A percentile compares a stretch with the other conserved stretches of the same genome.
Conservation (phyloP, 2,888 invertebrate species). For the Oscheius myriophilus region DNA sequence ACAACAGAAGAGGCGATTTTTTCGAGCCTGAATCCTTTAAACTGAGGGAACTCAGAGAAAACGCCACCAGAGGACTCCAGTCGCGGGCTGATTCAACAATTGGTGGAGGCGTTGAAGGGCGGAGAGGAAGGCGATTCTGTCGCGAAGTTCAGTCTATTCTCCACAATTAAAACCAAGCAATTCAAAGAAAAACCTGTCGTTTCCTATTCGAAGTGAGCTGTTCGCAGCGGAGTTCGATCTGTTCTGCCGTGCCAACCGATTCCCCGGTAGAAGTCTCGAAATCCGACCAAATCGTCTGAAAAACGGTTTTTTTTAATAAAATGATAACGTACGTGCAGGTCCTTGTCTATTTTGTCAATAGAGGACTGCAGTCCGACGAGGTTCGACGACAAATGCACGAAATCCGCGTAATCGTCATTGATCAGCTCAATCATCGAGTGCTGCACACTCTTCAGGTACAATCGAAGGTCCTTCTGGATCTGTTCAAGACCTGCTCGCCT, state of each 20-base stretch:
- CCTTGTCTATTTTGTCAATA: conserved; percentile 62
- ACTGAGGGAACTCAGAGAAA: background rate
- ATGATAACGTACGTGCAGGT: conserved; percentile 42
- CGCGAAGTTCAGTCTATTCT: conserved; percentile 33
- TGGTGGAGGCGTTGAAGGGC: conserved; percentile 43
- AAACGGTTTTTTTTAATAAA: background rate
- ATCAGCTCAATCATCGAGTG: conserved; percentile 95
- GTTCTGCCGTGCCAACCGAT: conserved; percentile 53
- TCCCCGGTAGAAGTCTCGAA: conserved; percentile 48
- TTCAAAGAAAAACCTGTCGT: conserved; percentile 29
- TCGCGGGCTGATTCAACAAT: conserved; percentile 31
- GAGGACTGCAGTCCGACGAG: conserved; percentile 75
- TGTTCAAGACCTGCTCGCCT: conserved; percentile 63
- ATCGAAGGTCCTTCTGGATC: conserved; percentile 78
- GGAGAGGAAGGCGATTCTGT: conserved; percentile 44
- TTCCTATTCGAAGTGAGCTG: conserved; percentile 48
- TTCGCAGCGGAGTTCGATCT: conserved; percentile 56
- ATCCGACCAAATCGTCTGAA: conserved; percentile 54
- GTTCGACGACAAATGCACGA: conserved; percentile 94
- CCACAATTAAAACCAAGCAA: background rate
- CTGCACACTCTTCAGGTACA: conserved; percentile 88
- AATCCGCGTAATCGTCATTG: conserved; percentile 96
- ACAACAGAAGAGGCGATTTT: conserved; percentile 45
- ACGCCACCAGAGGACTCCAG: conserved; percentile 17
- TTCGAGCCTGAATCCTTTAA: conserved; percentile 41